Evolutionary conservation across 2,113 vertebrate species (phyloP), one percentile per base, ranked within the genome.

Genomic region (Xenopus borealis): DNA sequence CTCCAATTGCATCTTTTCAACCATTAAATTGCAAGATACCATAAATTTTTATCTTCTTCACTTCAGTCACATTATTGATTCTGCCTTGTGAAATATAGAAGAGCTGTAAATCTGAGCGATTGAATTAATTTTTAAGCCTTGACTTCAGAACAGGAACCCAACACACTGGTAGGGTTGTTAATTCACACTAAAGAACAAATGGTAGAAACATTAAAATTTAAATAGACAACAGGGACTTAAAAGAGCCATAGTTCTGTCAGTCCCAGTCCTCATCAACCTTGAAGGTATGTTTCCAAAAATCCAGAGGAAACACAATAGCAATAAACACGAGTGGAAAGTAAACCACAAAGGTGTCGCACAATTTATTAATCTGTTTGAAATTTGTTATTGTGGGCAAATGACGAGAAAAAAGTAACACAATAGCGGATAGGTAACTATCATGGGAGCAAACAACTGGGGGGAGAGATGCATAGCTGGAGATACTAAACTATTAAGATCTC

Each of bases 1-100:
- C 96, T 99, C 95, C 97, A 99, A 98, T 98, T 98, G 97, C 96
- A 98, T 99, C 97, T 99, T 98, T 99, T 99, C 97, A 99, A 98
- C 97, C 97, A 99, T 99, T 99, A 99, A 99, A 99, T 99, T 99
- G 96, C 96, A 95, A 99, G 96, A 97, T 98, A 98, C 95, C 95
- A 98, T 99, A 96, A 98, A 99, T 98, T 98, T 98, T 98, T 98
- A 99, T 98, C 95, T 96, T 93, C 94, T 98, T 94, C 93, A 94
- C 95, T 95, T 96, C 93, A 94, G 95, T 94, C 93, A 94, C 90
- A 94, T 94, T 96, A 97, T 98, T 96, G 95, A 98, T 98, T 98
- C 95, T 94, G 93, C 93, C 92, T 93, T 93, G 94, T 95, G 95
- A 97, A 97, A 97, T 97, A 95, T 94, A 95, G 96, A 96, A 96